phyloP scores from a whole-genome alignment of 2,888 invertebrate genomes.

The Ectemnius cavifrons region DNA sequence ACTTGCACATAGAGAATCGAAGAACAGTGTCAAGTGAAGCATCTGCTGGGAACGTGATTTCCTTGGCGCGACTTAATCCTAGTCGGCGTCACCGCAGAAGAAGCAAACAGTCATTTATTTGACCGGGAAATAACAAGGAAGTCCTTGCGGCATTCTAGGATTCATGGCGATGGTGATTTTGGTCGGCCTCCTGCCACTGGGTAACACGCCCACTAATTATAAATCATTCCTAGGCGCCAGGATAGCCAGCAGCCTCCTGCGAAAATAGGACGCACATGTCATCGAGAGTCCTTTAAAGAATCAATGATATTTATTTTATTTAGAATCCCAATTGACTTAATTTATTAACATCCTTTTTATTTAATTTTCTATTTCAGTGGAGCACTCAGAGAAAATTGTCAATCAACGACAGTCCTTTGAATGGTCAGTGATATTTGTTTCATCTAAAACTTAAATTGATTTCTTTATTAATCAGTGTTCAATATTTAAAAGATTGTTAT shows the following conservation, averaged over 20 bases:
- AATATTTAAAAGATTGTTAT: too few species aligned
- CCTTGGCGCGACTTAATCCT: constrained; percentile 49
- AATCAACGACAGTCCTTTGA: too few species aligned
- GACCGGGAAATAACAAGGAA: constrained; percentile 71
- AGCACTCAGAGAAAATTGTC: too few species aligned
- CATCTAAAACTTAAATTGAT: too few species aligned
- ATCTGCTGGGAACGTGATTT: background rate
- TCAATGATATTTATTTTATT: too few species aligned
- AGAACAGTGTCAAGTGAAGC: too few species aligned
- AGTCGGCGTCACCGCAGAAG: constrained; percentile 65
- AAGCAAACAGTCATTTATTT: constrained; percentile 72
- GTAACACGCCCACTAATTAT: constrained; percentile 62
- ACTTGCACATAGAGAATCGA: too few species aligned
- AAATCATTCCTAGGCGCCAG: constrained; percentile 72
- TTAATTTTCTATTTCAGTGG: too few species aligned
- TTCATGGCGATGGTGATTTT: background rate
- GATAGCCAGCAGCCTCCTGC: constrained; percentile 64
- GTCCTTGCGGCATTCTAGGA: constrained; percentile 34
- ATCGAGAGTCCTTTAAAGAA: constrained; percentile 40
- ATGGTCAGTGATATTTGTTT: too few species aligned
- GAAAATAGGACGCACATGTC: constrained; percentile 75
- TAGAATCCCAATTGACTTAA: too few species aligned
- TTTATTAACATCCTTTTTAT: too few species aligned
- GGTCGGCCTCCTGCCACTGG: constrained; percentile 24
- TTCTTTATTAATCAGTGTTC: too few species aligned